Evolutionary conservation across 2,113 vertebrate genomes (phyloP), one percentile per base, ranked within the genome.

Genomic region (Labeo rohita): DNA sequence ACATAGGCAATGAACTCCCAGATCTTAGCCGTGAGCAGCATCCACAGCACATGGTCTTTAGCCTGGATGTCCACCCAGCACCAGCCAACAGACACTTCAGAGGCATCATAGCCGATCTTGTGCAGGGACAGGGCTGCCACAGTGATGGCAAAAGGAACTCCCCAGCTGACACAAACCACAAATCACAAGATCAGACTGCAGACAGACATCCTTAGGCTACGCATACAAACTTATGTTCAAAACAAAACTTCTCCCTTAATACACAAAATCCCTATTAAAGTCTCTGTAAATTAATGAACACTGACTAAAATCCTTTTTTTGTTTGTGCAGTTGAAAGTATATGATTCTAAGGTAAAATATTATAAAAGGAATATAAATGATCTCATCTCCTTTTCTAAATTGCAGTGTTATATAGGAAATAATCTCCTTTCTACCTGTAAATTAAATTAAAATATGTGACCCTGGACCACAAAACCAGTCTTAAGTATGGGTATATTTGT

Each of bases 1-100:
- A 99, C 63, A 0, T 99, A 99, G 0, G 98, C 98, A 92, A 99
- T 88, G 72, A 98, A 92, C 94, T 99, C 98, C 98, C 98, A 99
- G 78, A 96, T 90, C 77, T 99, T 99, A 47, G 98, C 98, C 0
- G 97, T 95, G 3, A 99, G 93, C 85, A 99, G 92, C 98, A 99
- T 98, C 98, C 98, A 99, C 78, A 98, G 77, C 3, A 99, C 77
- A 0, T 90, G 93, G 80, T 99, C 97, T n/a, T 94, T 81, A 0
- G 95, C 94, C 0, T 94, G 70, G 88, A 99, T 92, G 86, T 94
- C 92, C 47, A 99, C 92, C 98, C 98, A 99, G 90, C 98, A 99
- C 98, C 98, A 99, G 92, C 98, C 98, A 74, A 99, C 98, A 0
- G 98, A 98, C 56, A 99, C 97, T 0, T 98, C 97, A 0, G 98